Base-by-base conservation (phyloP, 53 echinoderm and acorn worm species). In the Henricia sp. region DNA sequence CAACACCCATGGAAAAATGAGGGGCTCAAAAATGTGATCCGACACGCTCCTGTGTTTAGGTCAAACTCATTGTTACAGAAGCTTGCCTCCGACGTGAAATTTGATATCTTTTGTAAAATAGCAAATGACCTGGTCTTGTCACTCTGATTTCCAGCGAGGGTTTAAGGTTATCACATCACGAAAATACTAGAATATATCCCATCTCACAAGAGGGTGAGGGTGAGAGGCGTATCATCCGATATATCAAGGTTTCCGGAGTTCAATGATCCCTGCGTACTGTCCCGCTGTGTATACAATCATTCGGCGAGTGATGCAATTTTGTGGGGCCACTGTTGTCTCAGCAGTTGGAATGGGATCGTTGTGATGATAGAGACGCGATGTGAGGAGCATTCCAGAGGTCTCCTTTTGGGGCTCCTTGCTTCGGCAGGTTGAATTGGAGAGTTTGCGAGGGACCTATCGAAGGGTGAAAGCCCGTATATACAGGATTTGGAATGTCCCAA, bases 201-300 rank as follows among this genome's bases (percentile, higher is more conserved):
- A 63, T 80, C 64, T 50, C 32, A 26, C 63, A 17, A 14, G 17
- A 32, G 27, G 3, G 29, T 60, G 73, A 62, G 60, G 64, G 80
- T 19, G 26, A 28, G 62, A 26, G 21, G 20, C 63, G 80, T 42
- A 60, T 59, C 77, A 77, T 42, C 14, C 48, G 80, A 80, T 64
- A n/a, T n/a, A 80, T 48, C 80, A 46, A 16, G 48, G 46, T 48
- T 28, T 42, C 19, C 20, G 3, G 80, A 64, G 80, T 80, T 80
- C 80, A 80, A 80, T 64, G 80, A 80, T 80, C 80, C 44, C 41
- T 20, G 57, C 70, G 2, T 24, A 41, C 42, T 14, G 37, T 41
- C 64, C 80, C 80, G 64, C 80, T 80, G 80, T 80, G 80, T 80
- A 80, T 80, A 80, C 80, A 80, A 80, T 80, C 80, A 80, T 62